These are phyloP conservation scores for Monodelphis domestica DNA, from an alignment of 2,797 vertebrate genomes.

Conservation along the genomic window DNA sequence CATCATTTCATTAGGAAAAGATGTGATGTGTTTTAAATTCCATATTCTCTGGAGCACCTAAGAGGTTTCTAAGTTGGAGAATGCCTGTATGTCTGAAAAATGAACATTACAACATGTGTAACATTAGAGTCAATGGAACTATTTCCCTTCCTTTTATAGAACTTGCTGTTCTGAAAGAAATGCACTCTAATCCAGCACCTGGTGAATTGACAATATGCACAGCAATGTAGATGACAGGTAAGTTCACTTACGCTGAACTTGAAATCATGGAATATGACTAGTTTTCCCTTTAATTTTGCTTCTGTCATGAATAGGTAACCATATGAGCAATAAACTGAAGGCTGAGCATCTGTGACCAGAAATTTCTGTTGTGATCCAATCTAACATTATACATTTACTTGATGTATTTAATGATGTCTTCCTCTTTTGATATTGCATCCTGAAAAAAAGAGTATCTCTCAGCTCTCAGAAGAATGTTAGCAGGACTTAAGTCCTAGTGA, in stretches of 20 bases:
- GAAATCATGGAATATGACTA: neutral
- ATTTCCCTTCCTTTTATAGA: neutral
- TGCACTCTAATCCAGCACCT: neutral
- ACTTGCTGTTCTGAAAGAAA: constrained; percentile 40
- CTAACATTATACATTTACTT: neutral
- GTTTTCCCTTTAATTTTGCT: neutral
- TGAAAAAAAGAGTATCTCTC: neutral
- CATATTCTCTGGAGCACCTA: neutral
- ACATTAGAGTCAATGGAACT: neutral
- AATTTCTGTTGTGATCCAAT: neutral
- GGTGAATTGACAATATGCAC: neutral
- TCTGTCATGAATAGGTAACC: neutral
- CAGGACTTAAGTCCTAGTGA: neutral
- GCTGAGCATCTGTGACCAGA: neutral
- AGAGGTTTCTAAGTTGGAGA: neutral
- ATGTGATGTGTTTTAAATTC: neutral
- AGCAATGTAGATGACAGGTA: neutral
- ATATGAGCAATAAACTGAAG: neutral
- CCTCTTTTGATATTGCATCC: neutral
- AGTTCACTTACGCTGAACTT: neutral
- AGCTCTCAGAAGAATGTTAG: neutral
- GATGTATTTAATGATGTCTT: neutral
- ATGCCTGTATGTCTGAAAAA: neutral
- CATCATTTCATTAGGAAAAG: neutral
- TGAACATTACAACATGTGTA: neutral